Evolutionary conservation across 2,113 vertebrate species (phyloP).

Genomic region (Catharus minimus): DNA sequence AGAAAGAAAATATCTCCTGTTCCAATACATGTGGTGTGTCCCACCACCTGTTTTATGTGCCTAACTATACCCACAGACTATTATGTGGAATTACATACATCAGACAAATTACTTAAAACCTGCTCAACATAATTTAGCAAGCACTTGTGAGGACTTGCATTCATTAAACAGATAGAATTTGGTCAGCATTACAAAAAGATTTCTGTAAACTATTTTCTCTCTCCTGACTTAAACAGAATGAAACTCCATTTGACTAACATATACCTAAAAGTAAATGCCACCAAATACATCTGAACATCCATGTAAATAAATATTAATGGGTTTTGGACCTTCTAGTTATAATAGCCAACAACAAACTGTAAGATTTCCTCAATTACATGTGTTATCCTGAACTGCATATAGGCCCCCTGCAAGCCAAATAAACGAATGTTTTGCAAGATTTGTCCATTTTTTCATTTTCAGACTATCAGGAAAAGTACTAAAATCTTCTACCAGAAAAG

Average conservation of each 20-base stretch:
- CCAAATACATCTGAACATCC: not conserved
- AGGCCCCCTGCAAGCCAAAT: not conserved
- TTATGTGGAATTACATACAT: not conserved
- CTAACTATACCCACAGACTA: not conserved
- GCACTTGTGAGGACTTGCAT: not conserved
- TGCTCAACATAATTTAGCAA: not conserved
- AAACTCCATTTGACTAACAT: not conserved
- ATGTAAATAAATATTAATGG: not conserved
- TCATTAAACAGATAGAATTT: not conserved
- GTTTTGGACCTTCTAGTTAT: not conserved
- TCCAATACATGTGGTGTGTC: not conserved
- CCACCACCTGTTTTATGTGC: rapidly evolving
- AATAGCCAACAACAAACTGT: not conserved
- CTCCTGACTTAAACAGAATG: not conserved
- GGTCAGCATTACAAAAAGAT: not conserved
- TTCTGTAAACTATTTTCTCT: not conserved
- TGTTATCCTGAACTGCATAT: not conserved
- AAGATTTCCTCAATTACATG: not conserved
- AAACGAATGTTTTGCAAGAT: not conserved
- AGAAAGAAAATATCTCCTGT: not conserved
- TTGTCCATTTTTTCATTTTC: not conserved
- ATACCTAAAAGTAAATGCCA: not conserved
- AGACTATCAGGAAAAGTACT: not conserved
- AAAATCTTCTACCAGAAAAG: not conserved
- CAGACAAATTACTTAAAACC: not conserved